These are phyloP conservation scores for Drosophila azteca DNA, from an alignment of 1,140 invertebrate genomes.

Conservation along the genomic window DNA sequence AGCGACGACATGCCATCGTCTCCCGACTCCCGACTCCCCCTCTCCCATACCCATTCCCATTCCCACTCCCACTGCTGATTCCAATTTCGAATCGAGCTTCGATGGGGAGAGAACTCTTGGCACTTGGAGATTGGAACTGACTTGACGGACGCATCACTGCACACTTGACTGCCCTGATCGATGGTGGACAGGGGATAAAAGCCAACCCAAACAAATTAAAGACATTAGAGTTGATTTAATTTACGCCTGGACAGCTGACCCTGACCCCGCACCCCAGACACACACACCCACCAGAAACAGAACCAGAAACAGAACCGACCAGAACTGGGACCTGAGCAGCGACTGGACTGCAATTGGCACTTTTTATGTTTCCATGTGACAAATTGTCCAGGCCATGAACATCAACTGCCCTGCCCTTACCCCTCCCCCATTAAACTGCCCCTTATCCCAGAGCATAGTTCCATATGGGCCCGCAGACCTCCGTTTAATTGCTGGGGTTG, in stretches of 20 bases:
- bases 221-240: slow-evolving; percentile 82
- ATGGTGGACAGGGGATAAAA: not conserved
- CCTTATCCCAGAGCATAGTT: not conserved
- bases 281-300: not conserved
- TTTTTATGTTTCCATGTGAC: slow-evolving; percentile 76
- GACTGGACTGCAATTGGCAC: slow-evolving; percentile 70
- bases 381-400: slow-evolving; percentile 60
- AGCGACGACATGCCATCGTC: slow-evolving; percentile 68
- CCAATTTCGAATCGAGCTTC: not conserved
- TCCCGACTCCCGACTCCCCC: not conserved
- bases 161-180: slow-evolving; percentile 61
- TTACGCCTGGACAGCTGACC: slow-evolving; percentile 70
- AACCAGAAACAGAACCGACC: slow-evolving; percentile 7
- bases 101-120: not conserved
- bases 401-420: slow-evolving; percentile 15
- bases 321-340: slow-evolving; percentile 1
- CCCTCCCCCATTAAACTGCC: not conserved
- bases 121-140: slow-evolving; percentile 7
- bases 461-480: slow-evolving; percentile 41
- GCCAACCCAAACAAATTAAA: slow-evolving; percentile 79
- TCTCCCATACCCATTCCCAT: not conserved
- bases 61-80: not conserved
- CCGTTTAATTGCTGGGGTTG: slow-evolving; percentile 22
- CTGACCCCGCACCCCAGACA: slow-evolving; percentile 2
- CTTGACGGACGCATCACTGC: slow-evolving; percentile 46